Evolutionary conservation across 1,140 invertebrate genomes (phyloP), one percentile per base, ranked within the genome.

Genomic region (Ptiloglossa arizonensis): DNA sequence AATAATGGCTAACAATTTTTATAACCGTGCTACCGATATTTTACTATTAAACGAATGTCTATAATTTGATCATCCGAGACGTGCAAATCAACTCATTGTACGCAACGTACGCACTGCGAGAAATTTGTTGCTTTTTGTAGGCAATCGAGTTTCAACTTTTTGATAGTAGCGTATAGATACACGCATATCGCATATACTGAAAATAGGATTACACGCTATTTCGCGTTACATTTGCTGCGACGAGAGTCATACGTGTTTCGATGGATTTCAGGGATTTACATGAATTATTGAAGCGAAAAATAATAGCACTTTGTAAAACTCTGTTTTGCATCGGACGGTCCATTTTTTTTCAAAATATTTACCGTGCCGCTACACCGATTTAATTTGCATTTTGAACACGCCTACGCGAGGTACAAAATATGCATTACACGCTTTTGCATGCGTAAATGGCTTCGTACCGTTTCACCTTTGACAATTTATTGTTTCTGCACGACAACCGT

Each of bases 341-440:
- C 8, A 19, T 13, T 5, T 62, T 63, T 64, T 60, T 38, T n/a
- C 11, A 2, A 17, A 66, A 44, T 66, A 66, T n/a, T 74, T 46
- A 24, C 35, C 22, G n/a, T 11, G 19, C 2, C 17, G 15, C 5
- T 22, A 6, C 48, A 9, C 24, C 1, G 24, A 1, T 44, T 54
- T 44, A 22, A 74, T 74, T 74, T 74, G 48, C 60, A 66, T 66
- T 74, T 56, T 22, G 27, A 74, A 44, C 11, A 66, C 19, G 13
- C 22, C 8, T 13, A 54, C 19, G 19, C 1, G 48, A 8, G 3
- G 9, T 6, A 66, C 27, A 35, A 66, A 66, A 74, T 74, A 66
- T 74, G 44, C 50, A 56, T 74, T 32, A 44, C 35, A 56, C 27
- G 32, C 24, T 29, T 59, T 57, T 70, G 54, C 24, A 48, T 59